Evolutionary conservation across 1,140 invertebrate species (phyloP).

Genomic region (Macrobrachium nipponense): DNA sequence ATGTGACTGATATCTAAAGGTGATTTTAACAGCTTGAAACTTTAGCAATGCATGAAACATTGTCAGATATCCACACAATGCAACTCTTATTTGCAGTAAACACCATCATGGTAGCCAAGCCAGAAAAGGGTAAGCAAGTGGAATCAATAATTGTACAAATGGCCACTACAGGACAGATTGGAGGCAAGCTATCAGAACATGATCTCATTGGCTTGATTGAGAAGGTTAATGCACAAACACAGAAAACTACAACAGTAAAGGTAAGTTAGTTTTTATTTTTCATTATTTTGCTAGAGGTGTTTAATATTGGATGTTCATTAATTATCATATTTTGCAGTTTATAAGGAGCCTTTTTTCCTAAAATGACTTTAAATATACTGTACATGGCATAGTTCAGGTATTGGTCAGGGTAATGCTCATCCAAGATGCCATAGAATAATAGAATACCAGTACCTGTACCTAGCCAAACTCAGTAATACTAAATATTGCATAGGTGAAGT

Average conservation of each 20-base stretch:
- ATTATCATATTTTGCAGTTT: no score
- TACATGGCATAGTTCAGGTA: background rate
- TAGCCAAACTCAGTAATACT: no score
- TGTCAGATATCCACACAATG: no score
- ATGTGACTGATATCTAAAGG: no score
- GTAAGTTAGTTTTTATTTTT: slow-evolving; percentile 68
- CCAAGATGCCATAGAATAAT: no score
- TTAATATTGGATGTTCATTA: no score
- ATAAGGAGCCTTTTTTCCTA: no score
- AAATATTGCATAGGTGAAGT: no score
- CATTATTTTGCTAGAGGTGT: background rate
- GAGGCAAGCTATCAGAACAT: slow-evolving; percentile 83
- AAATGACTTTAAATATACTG: no score
- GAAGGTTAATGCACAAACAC: slow-evolving; percentile 85
- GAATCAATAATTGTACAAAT: slow-evolving; percentile 93
- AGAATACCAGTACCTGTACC: no score
- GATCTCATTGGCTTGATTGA: slow-evolving; percentile 88
- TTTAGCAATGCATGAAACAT: background rate
- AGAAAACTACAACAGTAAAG: slow-evolving; percentile 83
- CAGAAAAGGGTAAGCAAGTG: slow-evolving; percentile 93
- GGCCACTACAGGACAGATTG: slow-evolving; percentile 87
- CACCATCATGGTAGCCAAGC: slow-evolving; percentile 91
- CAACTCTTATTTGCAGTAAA: slow-evolving; percentile 79
- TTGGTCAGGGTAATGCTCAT: no score
- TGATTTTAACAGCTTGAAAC: background rate